Base-by-base conservation (phyloP, 2,797 vertebrate species). In the Anguilla pacifica region DNA sequence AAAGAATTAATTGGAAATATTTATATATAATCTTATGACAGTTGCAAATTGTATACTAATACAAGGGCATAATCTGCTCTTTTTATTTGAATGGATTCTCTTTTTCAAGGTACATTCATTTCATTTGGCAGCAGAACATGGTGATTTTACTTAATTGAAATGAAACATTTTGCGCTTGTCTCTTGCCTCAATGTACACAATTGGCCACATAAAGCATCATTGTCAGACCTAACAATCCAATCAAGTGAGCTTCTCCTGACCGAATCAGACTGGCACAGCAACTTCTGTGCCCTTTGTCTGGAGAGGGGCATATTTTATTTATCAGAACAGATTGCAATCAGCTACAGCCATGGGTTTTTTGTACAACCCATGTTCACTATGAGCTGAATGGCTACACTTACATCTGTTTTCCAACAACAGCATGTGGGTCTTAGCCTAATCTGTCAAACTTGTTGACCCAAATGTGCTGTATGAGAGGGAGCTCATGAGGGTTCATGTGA, bases 321-420 rank as follows among this genome's bases (percentile, higher is more conserved):
- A 79, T 77, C 67, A 51, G 83, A 39, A 35, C 15, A 88, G 83
- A 87, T 87, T 84, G 31, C 87, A 87, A 87, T 87, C 87, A 59
- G 31, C 83, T 13, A 31, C 2, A 19, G 25, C 7, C 51, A 35
- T 17, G 17, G 70, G 74, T 31, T 39, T 57, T 3, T 61, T 61
- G 85, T 46, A 19, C 49, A 43, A 57, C 77, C 64, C 87, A 57
- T 57, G 25, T 85, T 88, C 51, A 22, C 49, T 51, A 35, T 13
- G 25, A 31, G 51, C 35, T 5, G 25, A 53, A 55, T 31, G 28
- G 25, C 83, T 51, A 55, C 46, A 46, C 53, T 84, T 22, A 70
- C 25, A 51, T 13, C 51, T 35, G 83, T 84, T 57, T 15, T 11
- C 22, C 31, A 35, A 74, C 15, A 46, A 46, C 43, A 46, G 43